phyloP scores from a whole-genome alignment of 2,113 vertebrate genomes.

The Eudyptes chrysolophus region DNA sequence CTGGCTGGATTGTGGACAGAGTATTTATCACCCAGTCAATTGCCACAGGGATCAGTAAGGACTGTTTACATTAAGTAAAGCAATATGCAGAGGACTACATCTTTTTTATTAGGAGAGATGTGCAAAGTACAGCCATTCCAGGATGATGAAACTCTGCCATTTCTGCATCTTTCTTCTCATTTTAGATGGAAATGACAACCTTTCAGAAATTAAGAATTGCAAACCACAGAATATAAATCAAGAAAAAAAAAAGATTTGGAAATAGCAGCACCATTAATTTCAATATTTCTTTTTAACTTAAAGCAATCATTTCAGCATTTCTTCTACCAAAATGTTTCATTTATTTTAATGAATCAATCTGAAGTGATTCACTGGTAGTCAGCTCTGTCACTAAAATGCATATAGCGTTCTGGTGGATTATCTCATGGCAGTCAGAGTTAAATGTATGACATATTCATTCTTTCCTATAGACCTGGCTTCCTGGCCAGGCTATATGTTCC shows the following conservation, averaged over 20 bases:
- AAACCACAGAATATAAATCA: background rate
- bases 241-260: background rate
- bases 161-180: background rate
- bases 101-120: background rate
- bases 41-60: background rate
- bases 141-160: background rate
- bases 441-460: rapidly evolving
- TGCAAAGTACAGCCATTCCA: background rate
- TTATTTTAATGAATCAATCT: background rate
- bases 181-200: background rate
- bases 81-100: background rate
- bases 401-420: background rate
- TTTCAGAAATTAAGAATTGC: background rate
- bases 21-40: background rate
- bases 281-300: background rate
- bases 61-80: background rate
- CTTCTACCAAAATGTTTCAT: background rate
- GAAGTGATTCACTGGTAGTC: background rate
- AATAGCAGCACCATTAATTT: background rate
- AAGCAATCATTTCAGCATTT: background rate
- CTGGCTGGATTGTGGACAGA: background rate
- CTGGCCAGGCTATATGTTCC: background rate
- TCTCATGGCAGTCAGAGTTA: background rate
- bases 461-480: background rate
- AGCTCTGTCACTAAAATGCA: background rate